phyloP scores from a whole-genome alignment of 2,113 vertebrate species.

The Procavia capensis region DNA sequence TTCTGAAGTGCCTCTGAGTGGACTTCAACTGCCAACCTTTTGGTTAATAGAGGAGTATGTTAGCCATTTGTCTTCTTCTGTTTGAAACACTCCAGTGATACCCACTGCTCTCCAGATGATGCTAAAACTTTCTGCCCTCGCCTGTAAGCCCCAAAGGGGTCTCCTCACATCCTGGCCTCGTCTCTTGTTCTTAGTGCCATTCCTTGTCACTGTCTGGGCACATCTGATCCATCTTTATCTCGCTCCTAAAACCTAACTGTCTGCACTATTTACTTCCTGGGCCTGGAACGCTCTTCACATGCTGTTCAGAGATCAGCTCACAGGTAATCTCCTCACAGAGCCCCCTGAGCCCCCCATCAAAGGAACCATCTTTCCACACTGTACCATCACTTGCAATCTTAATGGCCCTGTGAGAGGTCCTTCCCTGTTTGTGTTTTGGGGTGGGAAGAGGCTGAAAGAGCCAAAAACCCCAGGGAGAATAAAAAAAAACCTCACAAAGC shows the following conservation, averaged over 20 bases:
- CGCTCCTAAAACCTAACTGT: not conserved
- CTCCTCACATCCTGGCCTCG: not conserved
- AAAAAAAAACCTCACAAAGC: not conserved
- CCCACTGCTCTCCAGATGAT: too few species aligned
- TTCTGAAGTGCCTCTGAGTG: too few species aligned
- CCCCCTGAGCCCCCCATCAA: too few species aligned
- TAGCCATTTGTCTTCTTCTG: too few species aligned
- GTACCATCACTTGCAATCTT: not conserved
- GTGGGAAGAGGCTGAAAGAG: not conserved
- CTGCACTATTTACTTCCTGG: not conserved
- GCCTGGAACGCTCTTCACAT: not conserved
- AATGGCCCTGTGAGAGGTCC: not conserved
- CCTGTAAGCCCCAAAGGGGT: too few species aligned
- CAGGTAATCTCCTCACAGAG: not conserved
- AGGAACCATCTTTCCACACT: not conserved
- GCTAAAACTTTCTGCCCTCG: not conserved
- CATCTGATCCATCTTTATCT: not conserved
- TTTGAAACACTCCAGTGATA: too few species aligned
- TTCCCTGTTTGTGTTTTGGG: not conserved
- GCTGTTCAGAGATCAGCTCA: not conserved
- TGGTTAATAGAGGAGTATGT: too few species aligned
- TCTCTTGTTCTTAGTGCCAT: not conserved
- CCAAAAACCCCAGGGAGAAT: not conserved
- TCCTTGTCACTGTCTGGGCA: not conserved
- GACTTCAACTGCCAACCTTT: too few species aligned